Evolutionary conservation across 2,797 vertebrate genomes (phyloP), one percentile per base, ranked within the genome.

Genomic region (Clarias fuscus): DNA sequence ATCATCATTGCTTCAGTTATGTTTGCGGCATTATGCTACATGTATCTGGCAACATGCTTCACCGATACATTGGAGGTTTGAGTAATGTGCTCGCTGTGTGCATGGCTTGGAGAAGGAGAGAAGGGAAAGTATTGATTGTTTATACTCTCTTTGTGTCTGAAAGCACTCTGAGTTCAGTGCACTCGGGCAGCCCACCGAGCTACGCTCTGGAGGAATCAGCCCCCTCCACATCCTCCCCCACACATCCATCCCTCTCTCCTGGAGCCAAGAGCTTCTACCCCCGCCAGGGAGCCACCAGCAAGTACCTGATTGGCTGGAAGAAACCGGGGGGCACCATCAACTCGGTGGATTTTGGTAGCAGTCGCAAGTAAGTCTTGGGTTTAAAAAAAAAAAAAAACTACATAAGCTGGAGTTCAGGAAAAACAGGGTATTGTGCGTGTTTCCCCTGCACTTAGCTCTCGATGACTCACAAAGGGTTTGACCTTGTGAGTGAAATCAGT

Each of bases 301-400:
- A 99, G 94, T 99, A 98, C 93, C 95, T 99, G 90, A 99, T 99
- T 2, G 98, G 98, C 92, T 99, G 98, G 98, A 98, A 96, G 92
- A 99, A 99, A 90, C 98, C 98, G 0, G 98, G 98, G 89, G 96
- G 98, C 91, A 98, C 96, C 84, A 97, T 99, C 94, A 99, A 99
- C 95, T 97, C 98, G 5, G 97, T 99, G 93, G 98, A 98, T 88
- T 99, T 99, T 93, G 97, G 97, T 95, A 97, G 95, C 94, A 96
- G 96, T 85, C 96, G 97, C 94, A 99, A 99, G 98, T 99, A 97
- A 97, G 97, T 77, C 40, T 70, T 59, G 70, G 58, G 77, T 64
- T 17, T 3, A 78, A 79, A 64, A 56, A 58, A 56, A 53, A 58
- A 24, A 43, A 53, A 20, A 62, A 43, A 37, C 53, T 43, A 15